Evolutionary conservation across 2,888 invertebrate species (phyloP).

Genomic region (Hydroisotoma schaefferi): DNA sequence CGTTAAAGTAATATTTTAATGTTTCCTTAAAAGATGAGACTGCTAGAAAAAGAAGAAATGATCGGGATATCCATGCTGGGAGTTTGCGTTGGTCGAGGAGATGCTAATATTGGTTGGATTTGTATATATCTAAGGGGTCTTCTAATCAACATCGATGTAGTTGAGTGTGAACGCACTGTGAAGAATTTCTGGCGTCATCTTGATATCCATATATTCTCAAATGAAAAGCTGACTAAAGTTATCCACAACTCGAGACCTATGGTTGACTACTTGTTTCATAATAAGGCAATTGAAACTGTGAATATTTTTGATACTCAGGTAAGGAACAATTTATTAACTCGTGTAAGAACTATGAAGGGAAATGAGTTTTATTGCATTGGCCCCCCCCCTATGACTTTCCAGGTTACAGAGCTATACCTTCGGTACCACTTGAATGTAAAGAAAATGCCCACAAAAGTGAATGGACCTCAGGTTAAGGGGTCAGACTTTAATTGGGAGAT

Average conservation of each 20-base stretch:
- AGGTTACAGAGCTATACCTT: not conserved
- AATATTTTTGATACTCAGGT: not conserved
- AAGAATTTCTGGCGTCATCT: not conserved
- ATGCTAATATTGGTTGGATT: not conserved
- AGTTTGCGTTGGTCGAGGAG: not conserved
- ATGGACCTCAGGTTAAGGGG: not conserved
- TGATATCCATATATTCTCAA: not conserved
- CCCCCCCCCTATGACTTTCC: too few species aligned
- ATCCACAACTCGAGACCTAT: not conserved
- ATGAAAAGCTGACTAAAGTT: not conserved
- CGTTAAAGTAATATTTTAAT: not conserved
- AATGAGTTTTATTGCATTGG: too few species aligned
- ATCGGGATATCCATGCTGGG: not conserved
- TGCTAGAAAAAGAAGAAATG: not conserved
- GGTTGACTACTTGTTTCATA: constrained; percentile 2
- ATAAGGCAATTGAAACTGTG: not conserved
- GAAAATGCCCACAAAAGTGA: not conserved
- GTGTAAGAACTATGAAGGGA: too few species aligned
- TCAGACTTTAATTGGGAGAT: not conserved
- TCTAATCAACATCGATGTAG: not conserved
- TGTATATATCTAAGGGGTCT: not conserved
- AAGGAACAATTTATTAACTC: not conserved
- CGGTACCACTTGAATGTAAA: not conserved
- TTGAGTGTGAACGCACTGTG: not conserved
- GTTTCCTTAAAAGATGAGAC: not conserved